Conservation (phyloP, 2,888 invertebrate genomes). For the Platypus cylindrus region DNA sequence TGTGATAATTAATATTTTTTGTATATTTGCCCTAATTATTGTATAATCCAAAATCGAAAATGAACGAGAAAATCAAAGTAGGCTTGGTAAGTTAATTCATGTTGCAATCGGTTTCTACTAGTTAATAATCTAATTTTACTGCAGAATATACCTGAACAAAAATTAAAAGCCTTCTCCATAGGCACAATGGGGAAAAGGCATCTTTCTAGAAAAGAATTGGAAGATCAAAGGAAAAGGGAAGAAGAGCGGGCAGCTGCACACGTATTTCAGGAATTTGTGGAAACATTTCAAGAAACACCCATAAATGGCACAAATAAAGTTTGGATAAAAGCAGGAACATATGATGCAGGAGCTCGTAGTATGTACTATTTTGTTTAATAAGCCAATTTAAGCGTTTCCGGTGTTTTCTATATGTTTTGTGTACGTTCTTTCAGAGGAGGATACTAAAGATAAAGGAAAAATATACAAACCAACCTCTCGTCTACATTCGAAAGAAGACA, state of each 20-base stretch:
- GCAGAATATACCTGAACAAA: conserved; percentile 46
- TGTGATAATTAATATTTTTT: too few relatives aligned
- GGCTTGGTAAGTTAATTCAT: conserved; percentile 2
- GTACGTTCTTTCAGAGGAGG: conserved; percentile 53
- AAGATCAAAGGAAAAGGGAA: conserved; percentile 76
- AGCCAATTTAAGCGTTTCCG: conserved; percentile 2
- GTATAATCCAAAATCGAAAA: too few relatives aligned
- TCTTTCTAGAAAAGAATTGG: conserved; percentile 70
- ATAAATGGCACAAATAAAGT: conserved; percentile 63
- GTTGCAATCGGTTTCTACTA: not conserved
- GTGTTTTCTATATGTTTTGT: not conserved
- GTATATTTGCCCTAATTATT: too few relatives aligned
- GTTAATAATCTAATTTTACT: conserved; percentile 5
- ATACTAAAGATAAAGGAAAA: conserved; percentile 77
- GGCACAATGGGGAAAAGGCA: conserved; percentile 61
- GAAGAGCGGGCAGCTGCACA: conserved; percentile 86
- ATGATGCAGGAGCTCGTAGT: conserved; percentile 89
- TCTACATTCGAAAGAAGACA: conserved; percentile 41
- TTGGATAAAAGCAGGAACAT: conserved; percentile 97
- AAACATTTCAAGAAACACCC: conserved; percentile 85
- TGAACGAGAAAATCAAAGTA: conserved; percentile 13
- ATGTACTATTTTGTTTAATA: too few relatives aligned
- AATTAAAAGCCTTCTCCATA: conserved; percentile 62
- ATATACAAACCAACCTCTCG: conserved; percentile 85
- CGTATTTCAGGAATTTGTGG: conserved; percentile 95